Base-by-base conservation (phyloP, 2,113 vertebrate species). In the Oceanites oceanicus region DNA sequence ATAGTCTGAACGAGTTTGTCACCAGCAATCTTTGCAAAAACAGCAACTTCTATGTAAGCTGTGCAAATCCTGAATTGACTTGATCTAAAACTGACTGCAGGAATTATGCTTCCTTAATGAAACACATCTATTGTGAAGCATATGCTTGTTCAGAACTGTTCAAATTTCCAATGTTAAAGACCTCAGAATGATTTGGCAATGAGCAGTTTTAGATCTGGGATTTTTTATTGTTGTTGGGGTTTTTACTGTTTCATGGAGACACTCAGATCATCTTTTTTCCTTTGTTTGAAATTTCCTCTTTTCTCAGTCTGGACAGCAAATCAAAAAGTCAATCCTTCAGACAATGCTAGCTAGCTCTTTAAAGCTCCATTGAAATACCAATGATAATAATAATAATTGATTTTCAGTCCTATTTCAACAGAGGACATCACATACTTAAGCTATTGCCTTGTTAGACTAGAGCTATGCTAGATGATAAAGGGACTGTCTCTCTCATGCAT, bases 321-420 rank as follows among this genome's bases (percentile, higher is more conserved):
- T 89, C 94, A 93, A 88, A 71, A 74, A 94, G 42, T 86, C 83
- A 95, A 4, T 94, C 76, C 75, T 80, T 91, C 66, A 71, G 32
- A 78, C 44, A 91, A 78, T 29, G 63, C 65, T 61, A 81, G 15
- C 65, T 88, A 73, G n/a, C 20, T 88, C 38, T 94, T 83, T 77
- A 93, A 74, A 82, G 82, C 58, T 77, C 55, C 21, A 44, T 4
- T 90, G 88, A 95, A 96, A 95, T 84, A 80, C 32, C 73, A 92
- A 72, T 23, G 88, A 84, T 59, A 91, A 84, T 88, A 94, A 94
- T 89, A 66, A 68, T 91, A 94, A 93, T 86, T 67, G 59, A 95
- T 96, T 95, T 93, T 77, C 75, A 92, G 78, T 92, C 67, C 23
- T 88, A 56, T 88, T 93, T 92, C 65, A 82, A 76, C 44, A 82